These are phyloP conservation scores for Mus musculus DNA, from an alignment of 2,113 vertebrate genomes.

Conservation along the genomic window DNA sequence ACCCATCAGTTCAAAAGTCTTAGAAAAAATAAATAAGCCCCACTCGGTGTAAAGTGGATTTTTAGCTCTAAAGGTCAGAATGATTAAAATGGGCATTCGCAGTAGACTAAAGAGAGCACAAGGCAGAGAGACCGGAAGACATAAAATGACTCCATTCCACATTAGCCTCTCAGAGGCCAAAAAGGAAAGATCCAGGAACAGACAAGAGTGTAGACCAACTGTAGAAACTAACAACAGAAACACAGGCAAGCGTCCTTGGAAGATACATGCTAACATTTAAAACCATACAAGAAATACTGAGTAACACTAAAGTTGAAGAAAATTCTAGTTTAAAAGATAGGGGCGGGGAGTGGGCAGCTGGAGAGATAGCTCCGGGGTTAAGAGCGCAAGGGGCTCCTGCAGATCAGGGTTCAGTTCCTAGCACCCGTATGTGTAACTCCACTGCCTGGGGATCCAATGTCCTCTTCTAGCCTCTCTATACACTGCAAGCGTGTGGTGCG, in stretches of 20 bases:
- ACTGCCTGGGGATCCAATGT: not conserved
- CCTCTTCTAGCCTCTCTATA: not conserved
- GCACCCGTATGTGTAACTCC: not conserved
- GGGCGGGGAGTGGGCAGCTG: not conserved
- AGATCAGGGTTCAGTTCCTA: not conserved
- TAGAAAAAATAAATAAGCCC: not conserved
- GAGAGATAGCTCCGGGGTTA: not conserved
- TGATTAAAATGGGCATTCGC: not conserved
- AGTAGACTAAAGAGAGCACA: not conserved
- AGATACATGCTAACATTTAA: not conserved
- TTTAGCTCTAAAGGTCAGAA: conserved; percentile 9
- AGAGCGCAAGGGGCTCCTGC: not conserved
- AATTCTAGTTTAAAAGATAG: not conserved
- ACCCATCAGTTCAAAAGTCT: not conserved
- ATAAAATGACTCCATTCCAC: not conserved
- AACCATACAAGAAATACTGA: not conserved
- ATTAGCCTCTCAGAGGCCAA: not conserved
- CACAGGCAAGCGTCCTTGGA: not conserved
- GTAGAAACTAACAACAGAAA: not conserved
- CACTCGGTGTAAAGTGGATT: not conserved
- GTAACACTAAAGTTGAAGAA: not conserved
- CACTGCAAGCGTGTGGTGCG: not conserved
- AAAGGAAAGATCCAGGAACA: conserved; percentile 9
- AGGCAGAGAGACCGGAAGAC: not conserved
- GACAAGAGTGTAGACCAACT: not conserved